Conservation (phyloP, 1,140 invertebrate genomes). For the Bombus vancouverensis region DNA sequence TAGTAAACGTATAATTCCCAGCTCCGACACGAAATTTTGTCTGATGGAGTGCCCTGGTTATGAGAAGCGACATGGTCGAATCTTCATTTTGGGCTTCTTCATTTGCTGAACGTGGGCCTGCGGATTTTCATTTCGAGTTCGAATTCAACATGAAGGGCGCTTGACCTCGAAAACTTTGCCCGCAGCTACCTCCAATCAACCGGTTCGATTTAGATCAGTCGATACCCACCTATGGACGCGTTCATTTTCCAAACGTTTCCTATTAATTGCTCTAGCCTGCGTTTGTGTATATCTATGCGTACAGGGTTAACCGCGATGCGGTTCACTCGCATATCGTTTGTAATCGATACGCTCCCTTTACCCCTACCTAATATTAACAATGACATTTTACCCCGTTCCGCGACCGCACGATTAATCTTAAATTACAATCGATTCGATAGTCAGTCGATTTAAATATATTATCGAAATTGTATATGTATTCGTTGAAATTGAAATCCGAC, state of each 20-base stretch:
- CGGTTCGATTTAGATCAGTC: slow-evolving; percentile 56
- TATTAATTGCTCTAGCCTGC: slow-evolving; percentile 54
- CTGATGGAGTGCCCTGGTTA: not conserved
- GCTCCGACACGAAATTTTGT: not conserved
- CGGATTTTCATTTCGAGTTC: slow-evolving; percentile 61
- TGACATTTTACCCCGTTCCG: slow-evolving; percentile 60
- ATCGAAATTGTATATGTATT: not conserved
- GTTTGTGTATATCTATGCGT: slow-evolving; percentile 19
- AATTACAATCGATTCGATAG: slow-evolving; percentile 58
- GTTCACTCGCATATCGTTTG: slow-evolving; percentile 60
- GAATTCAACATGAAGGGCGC: slow-evolving; percentile 46
- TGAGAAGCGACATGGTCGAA: not conserved
- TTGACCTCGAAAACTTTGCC: slow-evolving; percentile 54
- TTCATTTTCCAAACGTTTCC: slow-evolving; percentile 58
- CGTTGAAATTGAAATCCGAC: slow-evolving; percentile 9
- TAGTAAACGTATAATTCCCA: slow-evolving; percentile 3
- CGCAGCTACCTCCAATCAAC: slow-evolving; percentile 54
- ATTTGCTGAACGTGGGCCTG: slow-evolving; percentile 21
- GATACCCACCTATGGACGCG: slow-evolving; percentile 55
- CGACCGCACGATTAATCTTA: slow-evolving; percentile 54
- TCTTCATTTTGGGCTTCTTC: slow-evolving; percentile 39
- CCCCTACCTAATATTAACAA: slow-evolving; percentile 60
- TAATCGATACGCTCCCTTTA: slow-evolving; percentile 58
- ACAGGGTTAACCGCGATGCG: slow-evolving; percentile 55
- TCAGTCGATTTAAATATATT: slow-evolving; percentile 9